Conservation (phyloP, 1,140 invertebrate species). For the Tetragnatha versicolor region DNA sequence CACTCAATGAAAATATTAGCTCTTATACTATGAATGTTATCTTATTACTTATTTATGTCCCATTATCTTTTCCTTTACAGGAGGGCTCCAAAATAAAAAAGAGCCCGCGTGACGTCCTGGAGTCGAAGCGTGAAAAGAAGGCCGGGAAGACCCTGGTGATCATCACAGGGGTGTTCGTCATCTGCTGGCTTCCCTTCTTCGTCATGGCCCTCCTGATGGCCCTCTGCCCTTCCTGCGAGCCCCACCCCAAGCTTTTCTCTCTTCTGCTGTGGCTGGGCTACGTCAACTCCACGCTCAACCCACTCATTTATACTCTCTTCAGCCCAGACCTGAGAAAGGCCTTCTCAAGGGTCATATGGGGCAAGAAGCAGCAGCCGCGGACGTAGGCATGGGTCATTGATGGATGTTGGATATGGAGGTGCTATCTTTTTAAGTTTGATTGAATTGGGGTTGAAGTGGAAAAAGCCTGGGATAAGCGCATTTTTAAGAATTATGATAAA, state of each 20-base stretch:
- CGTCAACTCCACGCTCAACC: conserved; percentile 89
- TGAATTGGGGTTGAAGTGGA: too few species aligned
- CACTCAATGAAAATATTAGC: too few species aligned
- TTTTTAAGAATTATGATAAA: too few species aligned
- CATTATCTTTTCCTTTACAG: neutral
- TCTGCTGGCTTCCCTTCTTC: conserved; percentile 95
- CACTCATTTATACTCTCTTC: conserved; percentile 82
- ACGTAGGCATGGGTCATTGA: neutral
- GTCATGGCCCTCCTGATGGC: conserved; percentile 88
- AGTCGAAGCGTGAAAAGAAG: conserved; percentile 85
- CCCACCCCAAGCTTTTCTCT: conserved; percentile 78
- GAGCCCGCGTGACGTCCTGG: conserved; percentile 75
- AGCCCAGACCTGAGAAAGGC: conserved; percentile 56
- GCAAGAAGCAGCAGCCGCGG: neutral
- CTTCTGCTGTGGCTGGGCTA: conserved; percentile 90
- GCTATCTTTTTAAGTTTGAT: too few species aligned
- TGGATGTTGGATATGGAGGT: too few species aligned
- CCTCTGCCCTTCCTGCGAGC: conserved; percentile 76
- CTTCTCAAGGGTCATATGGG: conserved; percentile 41
- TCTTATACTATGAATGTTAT: neutral
- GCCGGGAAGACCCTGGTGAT: conserved; percentile 92
- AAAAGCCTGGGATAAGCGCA: too few species aligned
- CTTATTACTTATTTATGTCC: neutral
- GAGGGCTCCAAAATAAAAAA: conserved; percentile 45
- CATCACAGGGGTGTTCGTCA: conserved; percentile 90